Percentiles rank a stretch among this genome's conserved stretches.
phyloP scores from a whole-genome alignment of 2,113 vertebrate species.

The Columba janthina region DNA sequence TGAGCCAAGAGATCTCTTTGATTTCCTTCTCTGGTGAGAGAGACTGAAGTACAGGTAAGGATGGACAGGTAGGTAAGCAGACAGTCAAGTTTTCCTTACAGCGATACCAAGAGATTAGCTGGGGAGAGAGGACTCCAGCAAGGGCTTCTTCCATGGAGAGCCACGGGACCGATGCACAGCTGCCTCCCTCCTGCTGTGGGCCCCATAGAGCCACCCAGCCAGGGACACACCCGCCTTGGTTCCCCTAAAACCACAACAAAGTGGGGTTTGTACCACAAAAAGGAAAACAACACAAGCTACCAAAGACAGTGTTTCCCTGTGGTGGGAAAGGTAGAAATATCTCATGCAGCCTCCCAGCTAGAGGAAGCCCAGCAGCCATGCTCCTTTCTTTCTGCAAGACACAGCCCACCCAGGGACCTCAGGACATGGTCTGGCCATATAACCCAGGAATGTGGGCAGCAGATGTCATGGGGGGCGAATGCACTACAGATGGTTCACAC shows the following conservation, averaged over 20 bases:
- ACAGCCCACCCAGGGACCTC: rapidly evolving
- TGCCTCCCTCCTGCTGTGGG: neutral
- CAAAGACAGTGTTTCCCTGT: neutral
- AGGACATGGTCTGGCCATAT: neutral
- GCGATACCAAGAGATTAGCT: neutral
- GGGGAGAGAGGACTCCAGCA: neutral
- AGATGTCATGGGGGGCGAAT: neutral
- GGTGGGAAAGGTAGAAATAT: neutral
- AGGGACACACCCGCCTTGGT: neutral
- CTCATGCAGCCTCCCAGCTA: neutral
- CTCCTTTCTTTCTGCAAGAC: neutral
- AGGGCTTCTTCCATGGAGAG: neutral
- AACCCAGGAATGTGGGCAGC: neutral
- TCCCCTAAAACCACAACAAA: constrained; percentile 9
- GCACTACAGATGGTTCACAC: constrained; percentile 19
- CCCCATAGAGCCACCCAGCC: neutral
- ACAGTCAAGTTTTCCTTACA: neutral
- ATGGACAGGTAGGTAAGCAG: neutral
- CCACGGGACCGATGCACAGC: neutral
- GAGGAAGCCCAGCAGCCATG: neutral
- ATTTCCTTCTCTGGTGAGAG: neutral
- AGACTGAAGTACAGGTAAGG: neutral
- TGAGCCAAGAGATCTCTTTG: neutral
- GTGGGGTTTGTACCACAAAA: neutral
- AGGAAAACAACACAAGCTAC: neutral